These are phyloP conservation scores for Branchellion lobata DNA, from an alignment of 2,888 invertebrate species.

Conservation along the genomic window DNA sequence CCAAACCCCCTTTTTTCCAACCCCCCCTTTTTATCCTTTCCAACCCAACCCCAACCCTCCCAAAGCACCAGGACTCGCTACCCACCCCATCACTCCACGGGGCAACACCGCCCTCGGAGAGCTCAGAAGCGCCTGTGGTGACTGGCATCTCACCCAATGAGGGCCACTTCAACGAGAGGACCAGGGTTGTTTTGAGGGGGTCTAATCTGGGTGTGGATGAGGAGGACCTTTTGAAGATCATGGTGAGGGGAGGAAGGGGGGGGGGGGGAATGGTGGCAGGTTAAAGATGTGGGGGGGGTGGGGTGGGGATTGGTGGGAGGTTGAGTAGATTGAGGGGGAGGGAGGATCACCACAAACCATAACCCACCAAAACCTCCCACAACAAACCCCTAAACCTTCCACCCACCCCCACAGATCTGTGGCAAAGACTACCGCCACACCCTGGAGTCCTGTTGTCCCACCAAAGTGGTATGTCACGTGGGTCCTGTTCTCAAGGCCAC, in stretches of 20 bases:
- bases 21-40: too few relatives aligned
- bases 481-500: conserved; percentile 55
- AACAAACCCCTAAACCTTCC: too few relatives aligned
- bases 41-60: too few relatives aligned
- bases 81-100: background rate
- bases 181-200: conserved; percentile 57
- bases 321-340: too few relatives aligned
- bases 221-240: conserved; percentile 57
- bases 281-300: too few relatives aligned
- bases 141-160: conserved; percentile 56
- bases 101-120: background rate
- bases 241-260: conserved; percentile 52
- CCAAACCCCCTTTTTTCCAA: too few relatives aligned
- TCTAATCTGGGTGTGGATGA: conserved; percentile 56
- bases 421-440: conserved; percentile 57
- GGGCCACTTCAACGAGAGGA: conserved; percentile 56
- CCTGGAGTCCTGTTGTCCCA: conserved; percentile 57
- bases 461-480: conserved; percentile 56
- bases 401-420: conserved; percentile 52
- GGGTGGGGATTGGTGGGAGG: too few relatives aligned
- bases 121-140: conserved; percentile 54
- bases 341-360: too few relatives aligned
- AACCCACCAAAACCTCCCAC: too few relatives aligned
- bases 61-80: too few relatives aligned
- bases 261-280: too few relatives aligned